A percentile compares a stretch with the other conserved stretches of the same genome.
phyloP scores from a whole-genome alignment of 2,888 invertebrate species.

The Mesorhabditis spiculigera region DNA sequence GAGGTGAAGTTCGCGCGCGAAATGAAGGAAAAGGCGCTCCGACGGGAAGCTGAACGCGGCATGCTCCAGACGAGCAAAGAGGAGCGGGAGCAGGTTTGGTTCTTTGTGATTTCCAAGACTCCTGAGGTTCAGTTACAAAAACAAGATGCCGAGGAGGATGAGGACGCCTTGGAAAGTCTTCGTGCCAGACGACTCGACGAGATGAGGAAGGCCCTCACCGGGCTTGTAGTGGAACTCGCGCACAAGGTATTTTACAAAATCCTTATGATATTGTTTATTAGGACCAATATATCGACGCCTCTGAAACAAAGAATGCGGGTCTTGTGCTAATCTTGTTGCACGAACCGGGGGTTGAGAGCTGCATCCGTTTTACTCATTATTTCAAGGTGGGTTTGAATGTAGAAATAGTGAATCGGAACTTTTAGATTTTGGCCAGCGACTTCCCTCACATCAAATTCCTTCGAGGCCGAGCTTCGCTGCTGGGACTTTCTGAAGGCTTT shows the following conservation, averaged over 20 bases:
- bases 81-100: constrained; percentile 23
- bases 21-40: constrained; percentile 17
- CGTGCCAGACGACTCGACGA: constrained; percentile 37
- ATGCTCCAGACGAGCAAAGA: constrained; percentile 29
- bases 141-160: constrained; percentile 23
- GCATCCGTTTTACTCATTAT: constrained; percentile 15
- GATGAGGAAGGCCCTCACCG: constrained; percentile 32
- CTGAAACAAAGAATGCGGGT: constrained; percentile 20
- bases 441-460: constrained; percentile 25
- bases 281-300: constrained; percentile 29
- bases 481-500: constrained; percentile 31
- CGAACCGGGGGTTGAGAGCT: constrained; percentile 28
- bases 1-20: constrained; percentile 13
- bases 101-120: background rate
- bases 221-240: constrained; percentile 41
- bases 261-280: constrained; percentile 11
- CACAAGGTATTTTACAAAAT: constrained; percentile 26
- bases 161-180: constrained; percentile 39
- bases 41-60: constrained; percentile 28
- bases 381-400: constrained; percentile 16
- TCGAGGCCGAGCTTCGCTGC: constrained; percentile 24
- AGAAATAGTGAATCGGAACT: constrained; percentile 7
- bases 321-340: constrained; percentile 29
- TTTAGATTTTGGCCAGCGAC: constrained; percentile 29
- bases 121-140: constrained; percentile 13